phyloP scores from a whole-genome alignment of 2,113 vertebrate species.

The Carassius auratus region DNA sequence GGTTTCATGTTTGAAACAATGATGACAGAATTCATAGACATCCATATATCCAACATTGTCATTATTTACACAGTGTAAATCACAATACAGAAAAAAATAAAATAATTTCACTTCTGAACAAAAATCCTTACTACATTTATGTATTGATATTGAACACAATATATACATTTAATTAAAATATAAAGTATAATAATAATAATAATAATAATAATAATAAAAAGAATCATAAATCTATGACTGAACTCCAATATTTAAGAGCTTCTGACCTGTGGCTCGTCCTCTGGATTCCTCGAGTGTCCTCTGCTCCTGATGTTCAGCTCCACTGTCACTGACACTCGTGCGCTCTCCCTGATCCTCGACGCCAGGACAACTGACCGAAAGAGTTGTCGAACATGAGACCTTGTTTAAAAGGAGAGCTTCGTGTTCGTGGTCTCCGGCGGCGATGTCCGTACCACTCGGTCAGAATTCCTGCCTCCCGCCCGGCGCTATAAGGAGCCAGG shows the following conservation, averaged over 20 bases:
- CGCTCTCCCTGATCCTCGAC: slow-evolving; percentile 64
- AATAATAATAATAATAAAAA: not conserved
- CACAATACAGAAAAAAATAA: not conserved
- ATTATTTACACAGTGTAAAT: not conserved
- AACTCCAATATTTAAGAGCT: not conserved
- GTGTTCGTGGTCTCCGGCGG: slow-evolving; percentile 83
- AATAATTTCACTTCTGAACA: not conserved
- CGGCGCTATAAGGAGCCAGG: slow-evolving; percentile 84
- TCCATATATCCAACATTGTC: not conserved
- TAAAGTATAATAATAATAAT: not conserved
- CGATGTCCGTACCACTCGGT: slow-evolving; percentile 91
- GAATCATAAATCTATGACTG: not conserved
- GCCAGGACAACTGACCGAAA: slow-evolving; percentile 71
- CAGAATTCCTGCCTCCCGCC: slow-evolving; percentile 81
- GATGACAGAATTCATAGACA: not conserved
- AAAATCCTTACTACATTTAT: not conserved
- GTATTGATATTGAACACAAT: not conserved
- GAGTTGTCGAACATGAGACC: slow-evolving; percentile 83
- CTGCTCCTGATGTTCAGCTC: not conserved
- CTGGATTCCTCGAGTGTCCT: not conserved
- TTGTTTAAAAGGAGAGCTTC: slow-evolving; percentile 80
- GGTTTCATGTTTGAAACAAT: not conserved
- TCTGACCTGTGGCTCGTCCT: not conserved
- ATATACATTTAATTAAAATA: not conserved
- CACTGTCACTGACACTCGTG: not conserved